Base-by-base conservation (phyloP, 2,113 vertebrate species). In the Vombatus ursinus region DNA sequence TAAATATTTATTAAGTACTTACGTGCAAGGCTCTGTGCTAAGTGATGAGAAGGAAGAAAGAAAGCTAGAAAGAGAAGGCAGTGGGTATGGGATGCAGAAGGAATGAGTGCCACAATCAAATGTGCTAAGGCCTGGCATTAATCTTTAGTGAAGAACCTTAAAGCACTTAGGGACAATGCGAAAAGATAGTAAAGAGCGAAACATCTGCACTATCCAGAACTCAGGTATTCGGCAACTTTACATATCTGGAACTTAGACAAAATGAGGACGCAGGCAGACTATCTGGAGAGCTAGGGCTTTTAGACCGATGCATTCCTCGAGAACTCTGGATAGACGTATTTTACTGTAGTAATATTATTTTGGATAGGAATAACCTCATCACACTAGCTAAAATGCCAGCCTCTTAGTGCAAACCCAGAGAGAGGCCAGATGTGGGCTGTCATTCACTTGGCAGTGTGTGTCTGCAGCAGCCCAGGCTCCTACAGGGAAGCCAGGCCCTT, bases 391-490 rank as follows among this genome's bases (percentile, higher is more conserved):
- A 68, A n/a, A 44, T 89, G 49, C 2, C 47, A 22, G 31, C 25
- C 47, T 6, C 28, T 14, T 0, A 1, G 53, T 44, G 89, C 26
- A 92, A 57, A 52, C 47, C 89, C n/a, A n/a, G 57, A 89, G 61
- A 94, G 68, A 96, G 22, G 90, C 91, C n/a, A 31, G 28, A 24
- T 93, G 28, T 61, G 48, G 14, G 48, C 37, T 16, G 91, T 52
- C 94, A 94, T 50, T 95, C 91, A 92, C 24, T 84, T 11, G n/a
- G 22, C 26, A 11, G 26, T 44, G 50, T 2, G 94, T 44, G 53
- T 53, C 24, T 44, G 92, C 96, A 96, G 47, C 96, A 95, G 93
- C 47, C 95, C 93, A 57, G 91, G 44, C 52, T 91, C 92, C 54
- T 52, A 93, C 53, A 19, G 92, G 49, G 93, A 91, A 24, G 10